Base-by-base conservation (phyloP, 64 coral and sea anemone species). In the Acropora tenuis region DNA sequence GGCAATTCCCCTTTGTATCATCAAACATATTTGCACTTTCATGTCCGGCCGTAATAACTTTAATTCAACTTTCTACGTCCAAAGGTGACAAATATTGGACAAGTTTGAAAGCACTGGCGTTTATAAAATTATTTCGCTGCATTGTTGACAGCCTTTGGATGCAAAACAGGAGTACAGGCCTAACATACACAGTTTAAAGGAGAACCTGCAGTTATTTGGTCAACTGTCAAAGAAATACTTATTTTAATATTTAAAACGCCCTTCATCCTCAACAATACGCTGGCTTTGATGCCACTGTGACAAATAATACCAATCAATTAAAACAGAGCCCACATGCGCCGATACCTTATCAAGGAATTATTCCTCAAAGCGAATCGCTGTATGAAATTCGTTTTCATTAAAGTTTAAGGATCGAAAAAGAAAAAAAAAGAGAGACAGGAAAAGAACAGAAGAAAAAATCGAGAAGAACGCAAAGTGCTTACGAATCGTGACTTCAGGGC, bases 291-390 rank as follows among this genome's bases (percentile, higher is more conserved):
- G 30, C 80, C n/a, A 13, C 80, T 47, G 80, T 13, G 59, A 17
- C 10, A 66, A 47, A 66, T 67, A 45, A 66, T 46, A 83, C 43
- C 57, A 83, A 67, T 83, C 59, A 83, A 83, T 48, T 65, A 66
- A 30, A 30, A 66, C 1, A 7, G 58, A 11, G 65, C 59, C 11
- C 43, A 67, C 10, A 47, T 43, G 52, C 4, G n/a, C 8, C 30
- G 4, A 41, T 13, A 60, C 19, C 68, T 60, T 61, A 43, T 43
- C 52, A 55, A 5, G 52, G 52, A 5, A 60, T 60, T 42, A 81
- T 81, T 67, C 13, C 44, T 15, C 58, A 46, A 18, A 18, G 43
- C 41, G 58, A 63, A 13, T 67, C 73, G 40, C 2, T 5, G 40
- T 5, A 44, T 2, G 41, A 43, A 75, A 75, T 43, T 45, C 41